These are phyloP conservation scores for Toxostoma redivivum DNA, from an alignment of 2,113 vertebrate genomes.

Conservation along the genomic window DNA sequence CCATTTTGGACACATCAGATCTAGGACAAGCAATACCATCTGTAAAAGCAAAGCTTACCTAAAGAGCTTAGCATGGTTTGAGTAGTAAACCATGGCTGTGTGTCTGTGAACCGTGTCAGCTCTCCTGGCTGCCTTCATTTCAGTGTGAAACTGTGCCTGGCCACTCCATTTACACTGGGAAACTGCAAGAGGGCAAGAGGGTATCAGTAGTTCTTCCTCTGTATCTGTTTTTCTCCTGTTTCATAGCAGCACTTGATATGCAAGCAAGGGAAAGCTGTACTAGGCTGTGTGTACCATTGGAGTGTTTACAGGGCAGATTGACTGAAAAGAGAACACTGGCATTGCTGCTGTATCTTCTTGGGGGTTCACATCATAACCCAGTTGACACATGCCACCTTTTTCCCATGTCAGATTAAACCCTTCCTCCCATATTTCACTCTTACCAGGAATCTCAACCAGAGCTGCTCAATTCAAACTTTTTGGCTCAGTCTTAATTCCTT, in stretches of 20 bases:
- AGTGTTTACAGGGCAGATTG: not conserved
- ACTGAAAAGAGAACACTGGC: not conserved
- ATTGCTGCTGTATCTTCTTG: not conserved
- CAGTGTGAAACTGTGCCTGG: not conserved
- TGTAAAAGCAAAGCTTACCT: constrained; percentile 27
- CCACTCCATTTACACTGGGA: not conserved
- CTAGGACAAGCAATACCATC: constrained; percentile 29
- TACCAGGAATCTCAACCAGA: not conserved
- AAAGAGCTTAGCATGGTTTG: constrained; percentile 10
- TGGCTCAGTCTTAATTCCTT: not conserved
- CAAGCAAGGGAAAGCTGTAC: not conserved
- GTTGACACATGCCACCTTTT: not conserved
- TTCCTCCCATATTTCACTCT: not conserved
- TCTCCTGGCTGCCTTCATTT: not conserved
- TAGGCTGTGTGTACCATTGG: not conserved
- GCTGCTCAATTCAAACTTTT: not conserved
- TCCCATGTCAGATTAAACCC: not conserved
- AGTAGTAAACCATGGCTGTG: not conserved
- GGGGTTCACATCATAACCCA: not conserved
- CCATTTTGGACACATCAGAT: constrained; percentile 1
- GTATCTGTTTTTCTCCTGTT: not conserved
- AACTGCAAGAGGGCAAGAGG: not conserved
- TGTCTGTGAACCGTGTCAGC: not conserved
- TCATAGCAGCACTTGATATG: not conserved
- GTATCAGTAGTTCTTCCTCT: not conserved